Evolutionary conservation across 2,113 vertebrate species (phyloP).

Genomic region (human (Homo sapiens)): GRCh38 chr5:94993501-94994000

Average conservation of each 20-base stretch:
- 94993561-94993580: neutral
- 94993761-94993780: neutral
- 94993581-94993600: neutral
- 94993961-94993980: neutral
- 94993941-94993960: neutral
- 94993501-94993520: neutral
- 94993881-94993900: neutral
- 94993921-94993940: neutral
- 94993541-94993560: neutral
- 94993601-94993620: neutral
- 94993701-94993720: neutral
- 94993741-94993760: neutral
- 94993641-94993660: neutral
- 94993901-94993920: neutral
- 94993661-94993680: neutral
- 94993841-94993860: neutral
- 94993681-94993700: neutral
- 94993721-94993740: neutral
- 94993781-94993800: neutral
- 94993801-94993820: neutral
- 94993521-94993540: neutral
- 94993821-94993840: neutral
- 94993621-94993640: neutral
- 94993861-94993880: neutral
- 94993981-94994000: neutral